Conservation (phyloP, 2,888 invertebrate species). For the Platypus cylindrus region DNA sequence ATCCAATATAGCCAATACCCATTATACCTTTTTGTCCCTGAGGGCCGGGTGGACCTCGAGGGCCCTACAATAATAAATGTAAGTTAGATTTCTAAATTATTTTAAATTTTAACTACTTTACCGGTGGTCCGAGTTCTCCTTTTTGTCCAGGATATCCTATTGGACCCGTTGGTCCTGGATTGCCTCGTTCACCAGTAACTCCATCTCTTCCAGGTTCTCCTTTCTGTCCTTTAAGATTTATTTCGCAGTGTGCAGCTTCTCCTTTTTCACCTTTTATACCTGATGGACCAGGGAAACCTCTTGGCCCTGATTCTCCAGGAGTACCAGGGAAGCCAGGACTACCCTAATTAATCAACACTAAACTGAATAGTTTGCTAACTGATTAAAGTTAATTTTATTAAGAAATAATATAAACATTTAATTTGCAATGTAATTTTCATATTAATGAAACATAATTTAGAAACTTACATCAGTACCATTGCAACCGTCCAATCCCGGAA, state of each 20-base stretch:
- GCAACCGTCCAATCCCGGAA: constrained; percentile 85
- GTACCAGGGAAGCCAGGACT: constrained; percentile 56
- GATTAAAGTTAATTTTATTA: no score
- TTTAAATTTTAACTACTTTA: background rate
- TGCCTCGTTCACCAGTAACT: constrained; percentile 49
- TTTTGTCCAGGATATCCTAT: constrained; percentile 44
- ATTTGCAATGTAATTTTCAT: background rate
- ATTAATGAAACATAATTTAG: background rate
- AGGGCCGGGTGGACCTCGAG: constrained; percentile 52
- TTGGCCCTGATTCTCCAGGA: constrained; percentile 60
- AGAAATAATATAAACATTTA: background rate
- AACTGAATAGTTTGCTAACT: background rate
- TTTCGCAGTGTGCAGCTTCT: constrained; percentile 61
- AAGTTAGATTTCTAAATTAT: background rate
- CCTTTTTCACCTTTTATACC: constrained; percentile 70
- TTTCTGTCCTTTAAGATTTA: constrained; percentile 66
- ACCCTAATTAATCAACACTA: constrained; percentile 42
- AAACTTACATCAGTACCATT: constrained; percentile 83
- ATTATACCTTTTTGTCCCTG: constrained; percentile 54
- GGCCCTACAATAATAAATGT: constrained; percentile 42
- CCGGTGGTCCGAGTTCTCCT: constrained; percentile 9
- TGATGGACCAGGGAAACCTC: constrained; percentile 54
- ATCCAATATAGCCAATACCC: constrained; percentile 48
- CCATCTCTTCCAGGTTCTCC: constrained; percentile 75
- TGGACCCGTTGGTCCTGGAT: constrained; percentile 50